These are phyloP conservation scores for Muricea muricata DNA, from an alignment of 92 coral and sea anemone species.

Conservation along the genomic window DNA sequence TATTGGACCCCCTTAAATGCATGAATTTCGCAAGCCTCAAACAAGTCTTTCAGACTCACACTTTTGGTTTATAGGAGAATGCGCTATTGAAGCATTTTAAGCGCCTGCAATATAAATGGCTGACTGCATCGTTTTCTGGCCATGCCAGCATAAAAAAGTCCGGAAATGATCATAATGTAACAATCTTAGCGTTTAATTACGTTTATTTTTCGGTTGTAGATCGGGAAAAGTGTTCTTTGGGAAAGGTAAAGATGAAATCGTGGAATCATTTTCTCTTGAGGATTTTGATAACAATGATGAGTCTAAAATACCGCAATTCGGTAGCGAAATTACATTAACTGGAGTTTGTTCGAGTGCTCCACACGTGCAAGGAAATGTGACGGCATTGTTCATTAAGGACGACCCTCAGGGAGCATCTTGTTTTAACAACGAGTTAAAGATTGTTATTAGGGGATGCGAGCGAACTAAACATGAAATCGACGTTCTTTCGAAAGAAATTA, in stretches of 20 bases:
- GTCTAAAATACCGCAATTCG: conserved; percentile 23
- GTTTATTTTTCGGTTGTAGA: background rate
- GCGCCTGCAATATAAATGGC: too few species aligned
- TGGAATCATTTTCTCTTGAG: conserved; percentile 34
- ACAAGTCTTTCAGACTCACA: too few species aligned
- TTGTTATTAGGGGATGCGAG: conserved; percentile 58
- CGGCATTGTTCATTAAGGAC: conserved; percentile 56
- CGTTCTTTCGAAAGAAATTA: conserved; percentile 42
- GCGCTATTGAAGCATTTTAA: too few species aligned
- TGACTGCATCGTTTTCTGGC: too few species aligned
- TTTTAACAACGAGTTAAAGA: conserved; percentile 49
- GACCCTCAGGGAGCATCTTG: conserved; percentile 52
- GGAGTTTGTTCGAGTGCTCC: conserved; percentile 72
- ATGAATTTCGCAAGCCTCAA: too few species aligned
- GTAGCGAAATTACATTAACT: conserved; percentile 47
- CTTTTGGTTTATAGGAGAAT: too few species aligned
- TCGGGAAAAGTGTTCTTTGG: conserved; percentile 62
- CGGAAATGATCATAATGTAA: too few species aligned
- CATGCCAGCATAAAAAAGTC: too few species aligned
- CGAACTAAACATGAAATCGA: conserved; percentile 34
- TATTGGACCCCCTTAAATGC: too few species aligned
- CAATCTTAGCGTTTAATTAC: too few species aligned
- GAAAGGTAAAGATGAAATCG: conserved; percentile 44
- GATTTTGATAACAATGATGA: conserved; percentile 32
- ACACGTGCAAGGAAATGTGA: conserved; percentile 41